Conservation (phyloP, 2,797 vertebrate genomes). For the Sylvia borin region DNA sequence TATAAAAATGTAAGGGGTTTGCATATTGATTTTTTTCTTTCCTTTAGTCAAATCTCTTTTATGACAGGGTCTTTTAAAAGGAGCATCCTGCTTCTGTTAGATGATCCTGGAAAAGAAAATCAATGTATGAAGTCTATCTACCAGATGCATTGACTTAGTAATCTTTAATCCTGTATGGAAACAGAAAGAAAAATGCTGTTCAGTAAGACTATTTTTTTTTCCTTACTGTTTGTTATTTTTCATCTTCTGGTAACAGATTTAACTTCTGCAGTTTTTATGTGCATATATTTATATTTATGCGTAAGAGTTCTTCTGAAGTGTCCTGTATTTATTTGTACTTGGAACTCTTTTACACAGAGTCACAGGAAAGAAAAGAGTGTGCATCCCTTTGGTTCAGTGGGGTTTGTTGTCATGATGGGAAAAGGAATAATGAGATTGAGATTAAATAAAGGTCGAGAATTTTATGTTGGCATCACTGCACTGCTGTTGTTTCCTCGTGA, state of each 20-base stretch:
- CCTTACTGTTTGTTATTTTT: neutral
- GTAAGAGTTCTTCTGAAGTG: neutral
- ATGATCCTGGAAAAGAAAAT: neutral
- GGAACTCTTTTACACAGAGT: neutral
- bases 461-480: neutral
- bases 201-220: neutral
- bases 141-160: neutral
- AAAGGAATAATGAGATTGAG: neutral
- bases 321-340: neutral
- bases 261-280: neutral
- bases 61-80: neutral
- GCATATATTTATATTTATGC: fast-evolving
- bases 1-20: neutral
- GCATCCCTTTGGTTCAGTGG: neutral
- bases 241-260: neutral
- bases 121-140: neutral
- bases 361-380: neutral
- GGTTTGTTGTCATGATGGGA: neutral
- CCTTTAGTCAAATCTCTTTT: neutral
- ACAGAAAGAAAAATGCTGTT: neutral
- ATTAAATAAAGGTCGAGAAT: constrained; percentile 19
- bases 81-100: neutral
- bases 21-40: neutral
- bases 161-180: neutral
- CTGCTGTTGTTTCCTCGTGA: constrained; percentile 11